A percentile compares a stretch with the other conserved stretches of the same genome.
Conservation (phyloP, 2,113 vertebrate species). For the Rallus limicola region DNA sequence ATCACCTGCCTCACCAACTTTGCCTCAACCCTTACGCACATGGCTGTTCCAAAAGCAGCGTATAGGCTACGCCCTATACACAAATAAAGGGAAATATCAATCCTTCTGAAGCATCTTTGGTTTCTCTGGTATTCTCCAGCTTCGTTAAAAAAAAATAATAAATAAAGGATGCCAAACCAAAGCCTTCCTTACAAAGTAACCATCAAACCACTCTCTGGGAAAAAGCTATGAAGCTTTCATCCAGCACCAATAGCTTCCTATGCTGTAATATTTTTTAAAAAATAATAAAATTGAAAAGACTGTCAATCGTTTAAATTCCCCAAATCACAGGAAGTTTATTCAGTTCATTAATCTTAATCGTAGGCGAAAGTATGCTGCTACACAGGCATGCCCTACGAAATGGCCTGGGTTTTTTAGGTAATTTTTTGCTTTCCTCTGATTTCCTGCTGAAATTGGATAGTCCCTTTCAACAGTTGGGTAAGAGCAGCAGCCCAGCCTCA, state of each 20-base stretch:
- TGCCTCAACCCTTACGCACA: background rate
- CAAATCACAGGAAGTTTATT: background rate
- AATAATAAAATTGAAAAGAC: background rate
- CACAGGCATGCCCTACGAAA: background rate
- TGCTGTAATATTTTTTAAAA: background rate
- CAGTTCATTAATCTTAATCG: background rate
- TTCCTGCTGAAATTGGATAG: background rate
- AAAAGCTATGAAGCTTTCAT: background rate
- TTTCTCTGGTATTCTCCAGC: background rate
- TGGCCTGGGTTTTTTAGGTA: accelerated
- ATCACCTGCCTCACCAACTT: background rate
- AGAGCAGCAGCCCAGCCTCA: background rate
- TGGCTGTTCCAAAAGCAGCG: background rate
- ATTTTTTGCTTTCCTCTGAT: background rate
- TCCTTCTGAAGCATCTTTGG: background rate
- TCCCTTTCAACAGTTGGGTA: background rate
- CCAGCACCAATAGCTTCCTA: background rate
- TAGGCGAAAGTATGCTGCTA: background rate
- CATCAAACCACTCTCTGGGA: background rate
- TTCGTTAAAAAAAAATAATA: background rate
- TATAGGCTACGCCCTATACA: background rate
- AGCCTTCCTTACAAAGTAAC: background rate
- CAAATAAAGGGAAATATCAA: background rate
- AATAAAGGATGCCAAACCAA: background rate
- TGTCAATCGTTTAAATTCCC: background rate